phyloP scores from a whole-genome alignment of 2,797 vertebrate species.

The Ctenopoma multispine region DNA sequence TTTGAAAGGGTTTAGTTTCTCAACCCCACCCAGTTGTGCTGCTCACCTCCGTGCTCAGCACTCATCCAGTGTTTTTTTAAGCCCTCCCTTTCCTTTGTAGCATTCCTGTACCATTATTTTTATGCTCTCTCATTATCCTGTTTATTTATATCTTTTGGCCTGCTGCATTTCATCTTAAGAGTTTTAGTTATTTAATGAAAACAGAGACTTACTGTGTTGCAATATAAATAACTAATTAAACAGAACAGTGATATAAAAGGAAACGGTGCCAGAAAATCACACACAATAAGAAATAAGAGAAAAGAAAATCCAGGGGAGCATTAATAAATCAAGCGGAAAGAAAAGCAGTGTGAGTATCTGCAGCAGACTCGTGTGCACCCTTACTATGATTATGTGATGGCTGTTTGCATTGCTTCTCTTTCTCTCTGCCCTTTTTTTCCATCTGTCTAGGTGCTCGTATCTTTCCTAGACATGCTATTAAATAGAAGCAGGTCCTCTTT shows the following conservation, averaged over 20 bases:
- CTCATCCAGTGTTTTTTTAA: neutral
- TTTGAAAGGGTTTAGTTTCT: neutral
- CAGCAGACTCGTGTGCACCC: constrained; percentile 27
- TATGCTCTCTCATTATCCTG: neutral
- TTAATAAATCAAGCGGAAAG: constrained; percentile 20
- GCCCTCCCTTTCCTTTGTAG: neutral
- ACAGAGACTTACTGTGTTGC: neutral
- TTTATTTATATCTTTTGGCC: neutral
- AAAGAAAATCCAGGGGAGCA: constrained; percentile 14
- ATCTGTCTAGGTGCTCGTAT: constrained; percentile 40
- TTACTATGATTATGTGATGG: constrained; percentile 18
- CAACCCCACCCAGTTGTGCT: too few species aligned
- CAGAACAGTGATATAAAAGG: neutral
- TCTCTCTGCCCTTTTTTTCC: constrained; percentile 11
- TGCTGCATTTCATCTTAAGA: neutral
- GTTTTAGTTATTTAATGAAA: neutral
- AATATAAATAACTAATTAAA: neutral
- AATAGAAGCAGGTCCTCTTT: constrained; percentile 8
- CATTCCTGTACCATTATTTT: neutral
- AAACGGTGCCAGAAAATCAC: neutral
- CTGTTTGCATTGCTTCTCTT: neutral
- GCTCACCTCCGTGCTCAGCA: too few species aligned
- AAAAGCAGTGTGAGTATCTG: constrained; percentile 26
- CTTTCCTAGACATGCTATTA: constrained; percentile 39
- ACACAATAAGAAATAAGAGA: constrained; percentile 15